Conservation (phyloP, 2,797 vertebrate genomes). For the Echeneis naucrates region DNA sequence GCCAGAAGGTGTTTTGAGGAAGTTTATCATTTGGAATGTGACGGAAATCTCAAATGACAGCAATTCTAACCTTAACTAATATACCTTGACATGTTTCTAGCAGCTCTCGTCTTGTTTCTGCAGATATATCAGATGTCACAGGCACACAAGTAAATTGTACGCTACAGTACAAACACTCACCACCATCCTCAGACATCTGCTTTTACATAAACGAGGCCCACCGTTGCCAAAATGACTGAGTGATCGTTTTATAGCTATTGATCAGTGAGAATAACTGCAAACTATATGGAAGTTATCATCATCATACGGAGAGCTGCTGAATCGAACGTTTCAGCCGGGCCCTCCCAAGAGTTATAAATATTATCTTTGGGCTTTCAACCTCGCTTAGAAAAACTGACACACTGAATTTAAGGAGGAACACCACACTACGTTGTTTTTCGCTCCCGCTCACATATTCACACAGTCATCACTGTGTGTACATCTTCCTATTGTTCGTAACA, state of each 20-base stretch:
- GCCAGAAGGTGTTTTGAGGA: not conserved
- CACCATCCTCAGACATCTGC: constrained; percentile 27
- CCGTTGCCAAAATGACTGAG: not conserved
- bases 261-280: constrained; percentile 28
- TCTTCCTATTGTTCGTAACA: too few species aligned
- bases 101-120: constrained; percentile 27
- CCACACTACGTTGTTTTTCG: not conserved
- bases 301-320: not conserved
- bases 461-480: too few species aligned
- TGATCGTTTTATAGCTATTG: constrained; percentile 1
- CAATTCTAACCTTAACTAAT: constrained; percentile 9
- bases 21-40: constrained; percentile 1
- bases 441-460: too few species aligned
- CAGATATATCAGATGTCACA: constrained; percentile 53
- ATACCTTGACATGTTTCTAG: not conserved
- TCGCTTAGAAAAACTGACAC: too few species aligned
- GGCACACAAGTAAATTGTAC: constrained; percentile 54
- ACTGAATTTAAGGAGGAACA: too few species aligned
- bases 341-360: not conserved
- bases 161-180: constrained; percentile 15
- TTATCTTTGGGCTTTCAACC: not conserved
- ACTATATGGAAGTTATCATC: not conserved
- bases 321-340: not conserved
- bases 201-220: constrained; percentile 48
- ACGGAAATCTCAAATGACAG: not conserved